Base-by-base conservation (phyloP, 2,797 vertebrate species). In the Cyprinella venusta region DNA sequence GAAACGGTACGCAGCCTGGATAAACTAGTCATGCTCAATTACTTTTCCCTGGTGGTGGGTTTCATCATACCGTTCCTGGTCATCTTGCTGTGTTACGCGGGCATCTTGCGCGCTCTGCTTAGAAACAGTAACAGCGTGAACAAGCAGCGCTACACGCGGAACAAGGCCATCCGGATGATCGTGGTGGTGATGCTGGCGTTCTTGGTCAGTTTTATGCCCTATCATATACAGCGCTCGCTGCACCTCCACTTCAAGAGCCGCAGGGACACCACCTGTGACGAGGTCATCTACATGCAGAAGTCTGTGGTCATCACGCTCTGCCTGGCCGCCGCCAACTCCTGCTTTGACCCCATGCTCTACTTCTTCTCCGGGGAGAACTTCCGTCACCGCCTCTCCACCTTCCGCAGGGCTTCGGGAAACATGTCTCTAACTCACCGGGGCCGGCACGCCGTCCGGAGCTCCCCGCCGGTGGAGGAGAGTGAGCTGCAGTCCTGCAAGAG, bases 341-440 rank as follows among this genome's bases (percentile, higher is more conserved):
- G 98, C 91, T 97, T 99, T 26, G 97, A 99, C 76, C 98, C 98
- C 0, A 89, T 99, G 80, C 94, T 99, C 8, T 99, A 99, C 77
- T 99, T 98, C 89, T 99, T 99, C 91, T 98, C 98, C 0, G 97
- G 97, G 0, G 96, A 96, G 8, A 96, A 95, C 86, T 98, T 98
- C 89, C 94, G 96, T 33, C 93, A 86, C 78, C 96, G 95, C 6
- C 84, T 98, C 0, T 94, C 95, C 56, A 96, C 95, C 0, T 90
- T 98, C 76, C 94, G 93, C 76, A 93, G 91, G 15, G 89, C 89
- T 0, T 90, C 93, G 0, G 87, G 80, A 16, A 30, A 4, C 50
- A 74, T 72, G 26, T 38, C 0, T 5, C 4, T 0, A 69, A 8
- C 0, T 0, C 38, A 12, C 15, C 80, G 70, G 78, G 68, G 67